Conservation (phyloP, 2,113 vertebrate species). For the Laterallus jamaicensis region DNA sequence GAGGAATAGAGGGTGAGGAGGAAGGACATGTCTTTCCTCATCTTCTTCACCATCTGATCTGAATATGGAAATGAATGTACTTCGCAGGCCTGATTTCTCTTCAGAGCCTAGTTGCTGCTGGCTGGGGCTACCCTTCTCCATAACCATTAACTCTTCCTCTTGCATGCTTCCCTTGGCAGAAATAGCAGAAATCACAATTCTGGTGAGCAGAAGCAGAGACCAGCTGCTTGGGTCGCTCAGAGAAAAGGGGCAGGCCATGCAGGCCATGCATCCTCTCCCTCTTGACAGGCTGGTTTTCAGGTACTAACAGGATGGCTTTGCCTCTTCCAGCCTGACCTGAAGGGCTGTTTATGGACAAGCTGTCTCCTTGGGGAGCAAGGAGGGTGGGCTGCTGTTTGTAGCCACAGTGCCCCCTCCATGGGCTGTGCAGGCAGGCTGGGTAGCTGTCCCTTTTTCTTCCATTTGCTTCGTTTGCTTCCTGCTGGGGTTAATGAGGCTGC, state of each 20-base stretch:
- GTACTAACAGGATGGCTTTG: neutral
- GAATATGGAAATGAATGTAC: neutral
- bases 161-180: neutral
- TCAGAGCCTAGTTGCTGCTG: neutral
- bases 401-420: neutral
- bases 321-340: neutral
- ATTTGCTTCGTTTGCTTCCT: rapidly evolving
- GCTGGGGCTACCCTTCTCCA: neutral
- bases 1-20: neutral
- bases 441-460: neutral
- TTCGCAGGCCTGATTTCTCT: neutral
- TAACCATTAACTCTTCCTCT: neutral
- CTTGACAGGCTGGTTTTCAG: neutral
- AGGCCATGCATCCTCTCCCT: rapidly evolving
- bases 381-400: neutral
- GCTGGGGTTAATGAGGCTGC: neutral
- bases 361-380: neutral
- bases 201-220: neutral
- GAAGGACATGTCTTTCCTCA: neutral
- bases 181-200: neutral
- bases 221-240: neutral
- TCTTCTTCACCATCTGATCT: neutral
- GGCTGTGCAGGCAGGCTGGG: neutral
- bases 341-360: neutral
- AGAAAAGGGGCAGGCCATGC: neutral